Base-by-base conservation (phyloP, 2,113 vertebrate species). In the Gopherus evgoodei region DNA sequence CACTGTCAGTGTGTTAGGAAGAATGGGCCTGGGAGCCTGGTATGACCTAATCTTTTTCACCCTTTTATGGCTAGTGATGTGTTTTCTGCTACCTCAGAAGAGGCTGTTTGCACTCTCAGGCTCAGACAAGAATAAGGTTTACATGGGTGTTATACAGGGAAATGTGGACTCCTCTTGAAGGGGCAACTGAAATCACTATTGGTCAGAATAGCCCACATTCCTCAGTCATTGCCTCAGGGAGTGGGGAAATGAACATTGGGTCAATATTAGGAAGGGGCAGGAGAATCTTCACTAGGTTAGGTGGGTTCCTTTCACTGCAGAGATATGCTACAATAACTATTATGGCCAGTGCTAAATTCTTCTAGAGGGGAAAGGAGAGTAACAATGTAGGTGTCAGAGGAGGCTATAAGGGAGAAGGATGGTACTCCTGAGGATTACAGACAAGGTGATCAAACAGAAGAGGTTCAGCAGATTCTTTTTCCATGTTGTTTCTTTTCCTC, bases 51-150 rank as follows among this genome's bases (percentile, higher is more conserved):
- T 65, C 13, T 35, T 65, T 65, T 69, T 17, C 35, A 19, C 35
- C 38, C 82, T 85, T 44, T 53, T 0, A 0, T 42, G 79, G 19
- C 76, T 90, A 44, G 22, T n/a, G 57, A 29, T 5, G 5, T 72
- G 54, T 54, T 57, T 53, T 90, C 88, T 87, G 14, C 31, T 82
- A 11, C 29, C 1, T 38, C 27, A 9, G 47, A 4, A 21, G 59
- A 6, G 50, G 14, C 25, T 49, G 29, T 24, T 11, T 79, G 53
- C 1, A 0, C 86, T 90, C 42, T 0, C 1, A 76, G 24, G 24
- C 62, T 65, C 62, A 65, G 62, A 31, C 62, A n/a, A 69, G 35
- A 69, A 4, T 69, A 19, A 9, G 17, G 35, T n/a, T 69, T 69
- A 69, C 35, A 1, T 69, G 90, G 54, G 25, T 44, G 7, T 3